A percentile compares a stretch with the other conserved stretches of the same genome.
Conservation (phyloP, 1,140 invertebrate species). For the Dreissena rostriformis region DNA sequence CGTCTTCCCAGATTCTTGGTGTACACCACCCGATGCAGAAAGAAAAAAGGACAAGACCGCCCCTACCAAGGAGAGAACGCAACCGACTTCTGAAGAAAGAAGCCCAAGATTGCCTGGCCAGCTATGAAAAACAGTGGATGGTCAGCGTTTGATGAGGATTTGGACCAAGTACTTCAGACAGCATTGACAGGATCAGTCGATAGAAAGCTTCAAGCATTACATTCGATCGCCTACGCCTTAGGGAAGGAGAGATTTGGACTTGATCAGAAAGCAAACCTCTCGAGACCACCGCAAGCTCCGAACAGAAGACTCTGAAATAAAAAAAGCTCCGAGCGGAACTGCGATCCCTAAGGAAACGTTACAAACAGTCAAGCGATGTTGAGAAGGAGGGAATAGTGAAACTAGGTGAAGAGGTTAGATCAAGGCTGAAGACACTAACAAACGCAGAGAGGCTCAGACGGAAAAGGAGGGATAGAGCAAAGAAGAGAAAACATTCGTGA, state of each 20-base stretch:
- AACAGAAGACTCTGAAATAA: background rate
- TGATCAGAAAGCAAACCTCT: background rate
- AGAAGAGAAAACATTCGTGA: background rate
- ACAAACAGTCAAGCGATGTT: background rate
- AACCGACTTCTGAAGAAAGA: background rate
- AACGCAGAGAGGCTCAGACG: constrained; percentile 34
- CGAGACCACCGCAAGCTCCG: background rate
- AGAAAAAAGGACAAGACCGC: background rate
- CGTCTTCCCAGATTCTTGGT: background rate
- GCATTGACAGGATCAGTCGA: constrained; percentile 1
- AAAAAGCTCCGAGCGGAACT: constrained; percentile 16
- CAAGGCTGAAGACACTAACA: background rate
- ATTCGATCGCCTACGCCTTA: background rate
- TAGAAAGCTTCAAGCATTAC: constrained; percentile 8
- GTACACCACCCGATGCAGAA: background rate
- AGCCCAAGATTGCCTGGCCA: too few relatives aligned
- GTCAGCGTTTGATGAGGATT: background rate
- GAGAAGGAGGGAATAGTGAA: constrained; percentile 1
- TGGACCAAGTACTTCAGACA: background rate
- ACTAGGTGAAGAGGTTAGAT: constrained; percentile 33
- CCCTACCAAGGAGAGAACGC: background rate
- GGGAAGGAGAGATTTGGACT: constrained; percentile 7
- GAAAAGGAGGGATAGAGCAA: background rate
- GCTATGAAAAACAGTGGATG: too few relatives aligned
- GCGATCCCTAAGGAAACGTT: background rate